Conservation (phyloP, 1,140 invertebrate species). For the Mycetomoellerius zeteki region DNA sequence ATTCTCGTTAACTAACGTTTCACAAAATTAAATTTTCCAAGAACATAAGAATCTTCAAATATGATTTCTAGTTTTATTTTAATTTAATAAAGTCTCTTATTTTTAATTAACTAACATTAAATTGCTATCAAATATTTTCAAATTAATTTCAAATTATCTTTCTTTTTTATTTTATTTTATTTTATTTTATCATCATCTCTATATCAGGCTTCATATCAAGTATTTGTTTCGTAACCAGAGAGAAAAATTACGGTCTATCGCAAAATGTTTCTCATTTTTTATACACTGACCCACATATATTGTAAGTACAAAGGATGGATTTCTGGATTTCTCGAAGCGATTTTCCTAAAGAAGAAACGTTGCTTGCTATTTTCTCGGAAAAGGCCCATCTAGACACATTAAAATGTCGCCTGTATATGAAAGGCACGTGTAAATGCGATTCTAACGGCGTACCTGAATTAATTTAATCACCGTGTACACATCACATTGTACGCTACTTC, state of each 20-base stretch:
- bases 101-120: conserved; percentile 18
- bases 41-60: neutral
- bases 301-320: conserved; percentile 50
- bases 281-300: conserved; percentile 55
- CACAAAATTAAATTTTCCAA: neutral
- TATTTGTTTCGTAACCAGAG: neutral
- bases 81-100: neutral
- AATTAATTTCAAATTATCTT: neutral
- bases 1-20: neutral
- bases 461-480: conserved; percentile 32
- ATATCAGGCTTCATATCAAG: neutral
- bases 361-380: conserved; percentile 37
- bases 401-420: neutral
- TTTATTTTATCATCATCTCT: neutral
- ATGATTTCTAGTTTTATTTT: neutral
- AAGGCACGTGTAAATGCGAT: conserved; percentile 15
- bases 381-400: neutral
- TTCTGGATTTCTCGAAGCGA: conserved; percentile 40
- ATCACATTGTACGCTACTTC: conserved; percentile 20
- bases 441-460: conserved; percentile 17
- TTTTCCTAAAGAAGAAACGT: conserved; percentile 60
- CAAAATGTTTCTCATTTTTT: conserved; percentile 32
- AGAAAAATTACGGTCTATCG: conserved; percentile 9
- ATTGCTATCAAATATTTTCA: neutral
- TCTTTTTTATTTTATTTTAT: neutral